Evolutionary conservation across 2,888 invertebrate genomes (phyloP), one percentile per base, ranked within the genome.

Genomic region (Stenodera caucasica): DNA sequence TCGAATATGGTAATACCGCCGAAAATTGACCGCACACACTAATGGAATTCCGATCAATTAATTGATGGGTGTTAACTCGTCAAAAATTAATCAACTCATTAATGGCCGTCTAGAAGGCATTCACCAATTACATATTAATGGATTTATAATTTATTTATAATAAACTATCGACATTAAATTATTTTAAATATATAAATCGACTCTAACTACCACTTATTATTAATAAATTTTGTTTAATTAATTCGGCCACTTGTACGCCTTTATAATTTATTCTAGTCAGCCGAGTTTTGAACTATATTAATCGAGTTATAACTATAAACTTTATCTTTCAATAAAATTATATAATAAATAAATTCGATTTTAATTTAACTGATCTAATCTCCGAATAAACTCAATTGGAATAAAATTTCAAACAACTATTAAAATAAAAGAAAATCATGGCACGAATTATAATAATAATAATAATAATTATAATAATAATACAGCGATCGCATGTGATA

Each of bases 21-120:
- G 21, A 45, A 45, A 18, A 2, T 8, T 15, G 9, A 18, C 45
- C 3, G n/a, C n/a, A n/a, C n/a, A 12, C 37, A 15, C 45, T 52
- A 52, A 52, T 52, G 52, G 51, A 1, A 2, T 2, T 40, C 18
- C 1, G 7, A 21, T 45, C 21, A 21, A 45, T 45, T 61, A 63
- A 66, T 68, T 69, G 69, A 69, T 67, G 68, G 68, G 69, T 67
- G 70, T 69, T 21, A 60, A 61, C 70, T 67, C 65, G 66, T 65
- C 66, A 65, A 65, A 69, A 63, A 61, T 67, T 68, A 66, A 68
- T 70, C 67, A 68, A 68, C 63, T 67, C 63, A 66, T 69, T 66
- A 66, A 59, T 61, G 15, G 29, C 29, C 14, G 18, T 14, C 29
- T 8, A 7, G 5, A 11, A 21, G 3, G 15, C 15, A 18, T n/a